These are phyloP conservation scores for Sialia sialis DNA, from an alignment of 2,113 vertebrate species.

Conservation along the genomic window DNA sequence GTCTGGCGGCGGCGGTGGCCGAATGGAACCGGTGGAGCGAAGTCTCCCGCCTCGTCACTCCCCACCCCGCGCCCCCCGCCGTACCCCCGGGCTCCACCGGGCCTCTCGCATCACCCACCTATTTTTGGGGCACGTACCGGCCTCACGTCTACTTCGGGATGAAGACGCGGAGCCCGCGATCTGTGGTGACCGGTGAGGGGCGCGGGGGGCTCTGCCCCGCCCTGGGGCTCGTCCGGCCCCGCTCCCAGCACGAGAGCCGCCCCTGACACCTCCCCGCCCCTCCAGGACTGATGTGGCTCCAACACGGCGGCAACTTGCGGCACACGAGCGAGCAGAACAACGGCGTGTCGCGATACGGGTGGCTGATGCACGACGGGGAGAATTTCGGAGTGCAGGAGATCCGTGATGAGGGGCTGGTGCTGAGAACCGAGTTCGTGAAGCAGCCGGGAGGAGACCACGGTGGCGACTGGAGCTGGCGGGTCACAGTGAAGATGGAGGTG, in stretches of 20 bases:
- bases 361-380: conserved; percentile 89
- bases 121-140: conserved; percentile 92
- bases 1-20: conserved; percentile 67
- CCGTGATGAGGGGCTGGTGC: conserved; percentile 75
- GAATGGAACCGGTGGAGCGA: conserved; percentile 77
- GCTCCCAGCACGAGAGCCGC: neutral
- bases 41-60: conserved; percentile 74
- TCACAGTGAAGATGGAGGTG: conserved; percentile 84
- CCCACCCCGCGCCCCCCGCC: conserved; percentile 76
- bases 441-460: conserved; percentile 85
- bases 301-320: conserved; percentile 78
- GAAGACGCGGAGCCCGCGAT: conserved; percentile 88
- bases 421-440: conserved; percentile 91
- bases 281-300: conserved; percentile 93
- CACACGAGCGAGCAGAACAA: conserved; percentile 91
- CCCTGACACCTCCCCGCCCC: neutral
- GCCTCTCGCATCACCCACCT: conserved; percentile 74
- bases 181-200: conserved; percentile 82
- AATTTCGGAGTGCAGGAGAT: conserved; percentile 90
- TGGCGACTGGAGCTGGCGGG: conserved; percentile 95
- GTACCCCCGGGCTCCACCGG: conserved; percentile 76
- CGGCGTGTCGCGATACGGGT: conserved; percentile 82
- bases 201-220: neutral
- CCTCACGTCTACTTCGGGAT: conserved; percentile 95
- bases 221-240: neutral